Base-by-base conservation (phyloP, 2,113 vertebrate species). In the Reinhardtius hippoglossoides region DNA sequence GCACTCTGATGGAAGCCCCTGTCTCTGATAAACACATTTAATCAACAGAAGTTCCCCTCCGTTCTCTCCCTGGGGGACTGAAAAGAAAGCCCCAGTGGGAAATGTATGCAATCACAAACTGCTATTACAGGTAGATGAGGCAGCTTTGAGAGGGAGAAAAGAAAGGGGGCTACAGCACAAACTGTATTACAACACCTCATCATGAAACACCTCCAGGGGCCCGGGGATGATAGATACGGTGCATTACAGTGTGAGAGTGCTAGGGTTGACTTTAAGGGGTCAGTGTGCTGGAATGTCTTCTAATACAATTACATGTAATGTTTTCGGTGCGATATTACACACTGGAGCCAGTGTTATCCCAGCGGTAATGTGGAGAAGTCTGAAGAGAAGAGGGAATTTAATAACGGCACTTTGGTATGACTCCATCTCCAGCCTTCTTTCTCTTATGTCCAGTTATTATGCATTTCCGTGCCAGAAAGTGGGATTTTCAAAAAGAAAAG, bases 121-220 rank as follows among this genome's bases (percentile, higher is more conserved):
- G 72, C 80, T 85, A 84, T 89, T 85, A 80, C 75, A 76, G 81
- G 80, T 46, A 71, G 78, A 85, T 76, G 81, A 78, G 58, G 71
- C 76, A 67, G 73, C 55, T 31, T 76, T 78, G 71, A 71, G 35
- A 56, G 75, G 10, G 77, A 82, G 31, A 21, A 27, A 59, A 24
- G 12, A 4, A 31, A 37, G 67, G 12, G 27, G 80, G 57, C 48
- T 31, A 26, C 50, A n/a, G 67, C 70, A 61, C 58, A 78, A 87
- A 83, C 42, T 71, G 58, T 78, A 81, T 82, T 84, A 77, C 64
- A 61, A 9, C 74, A 48, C 50, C 84, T 85, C 66, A 80, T 85
- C 80, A 76, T 44, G 40, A 65, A 82, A 78, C 48, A 9, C 80
- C 83, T 83, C 80, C 40, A 50, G 82, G 86, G 80, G 7, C 52